These are phyloP conservation scores for Bos indicus DNA, from an alignment of 2,113 vertebrate species.

Conservation along the genomic window DNA sequence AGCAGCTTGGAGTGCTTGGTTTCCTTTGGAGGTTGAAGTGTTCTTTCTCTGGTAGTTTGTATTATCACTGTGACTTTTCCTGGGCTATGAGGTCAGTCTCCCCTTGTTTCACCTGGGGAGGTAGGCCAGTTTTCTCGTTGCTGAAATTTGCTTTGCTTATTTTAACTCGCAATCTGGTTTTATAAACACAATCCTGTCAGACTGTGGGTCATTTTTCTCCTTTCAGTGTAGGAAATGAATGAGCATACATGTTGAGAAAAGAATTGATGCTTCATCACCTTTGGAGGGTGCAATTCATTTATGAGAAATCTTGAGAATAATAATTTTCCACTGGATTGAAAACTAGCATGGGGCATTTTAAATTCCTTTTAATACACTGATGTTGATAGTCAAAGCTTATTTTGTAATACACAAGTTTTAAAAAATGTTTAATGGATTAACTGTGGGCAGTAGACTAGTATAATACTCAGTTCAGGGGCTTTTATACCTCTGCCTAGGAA, in stretches of 20 bases:
- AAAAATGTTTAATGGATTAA: not conserved
- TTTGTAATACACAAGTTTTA: not conserved
- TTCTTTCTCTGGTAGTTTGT: constrained; percentile 25
- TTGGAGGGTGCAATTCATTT: not conserved
- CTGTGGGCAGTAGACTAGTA: not conserved
- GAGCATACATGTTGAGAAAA: not conserved
- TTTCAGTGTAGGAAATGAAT: not conserved
- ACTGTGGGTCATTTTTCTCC: not conserved
- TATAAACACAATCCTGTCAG: constrained; percentile 19
- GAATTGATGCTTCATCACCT: not conserved
- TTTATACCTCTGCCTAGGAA: not conserved
- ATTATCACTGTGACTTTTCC: not conserved
- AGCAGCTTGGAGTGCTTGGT: not conserved
- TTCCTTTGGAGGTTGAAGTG: constrained; percentile 8
- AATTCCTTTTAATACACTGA: not conserved
- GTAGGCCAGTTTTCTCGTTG: constrained; percentile 6
- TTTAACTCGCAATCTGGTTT: constrained; percentile 42
- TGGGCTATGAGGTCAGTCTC: constrained; percentile 23
- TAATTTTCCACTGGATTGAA: not conserved
- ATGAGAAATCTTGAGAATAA: not conserved
- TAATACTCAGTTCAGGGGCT: no score
- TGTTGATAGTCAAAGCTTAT: not conserved
- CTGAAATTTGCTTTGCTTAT: constrained; percentile 46
- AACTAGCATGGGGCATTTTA: not conserved
- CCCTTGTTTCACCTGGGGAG: not conserved